Evolutionary conservation across 2,888 invertebrate species (phyloP), one percentile per base, ranked within the genome.

Genomic region (Diachrysia chrysitis): DNA sequence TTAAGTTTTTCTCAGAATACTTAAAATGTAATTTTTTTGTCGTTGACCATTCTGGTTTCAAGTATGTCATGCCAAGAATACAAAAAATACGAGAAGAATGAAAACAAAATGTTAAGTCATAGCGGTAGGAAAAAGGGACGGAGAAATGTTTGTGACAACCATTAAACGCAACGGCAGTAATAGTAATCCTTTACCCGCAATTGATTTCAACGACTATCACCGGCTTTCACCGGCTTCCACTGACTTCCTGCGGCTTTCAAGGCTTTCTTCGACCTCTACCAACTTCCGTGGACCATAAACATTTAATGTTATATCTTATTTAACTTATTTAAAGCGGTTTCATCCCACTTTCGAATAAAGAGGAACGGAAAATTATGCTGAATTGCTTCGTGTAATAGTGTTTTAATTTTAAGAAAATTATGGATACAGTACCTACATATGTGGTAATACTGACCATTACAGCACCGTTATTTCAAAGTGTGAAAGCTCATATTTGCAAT

Each of bases 121-220:
- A 4, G 46, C 46, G 46, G n/a, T 9, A 0, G 4, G 42, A 46
- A 48, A n/a, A 48, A 17, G 48, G 48, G 48, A 46, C 2, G 1
- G n/a, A 48, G 48, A 9, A 48, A 48, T 48, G 19, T 19, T 7
- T 19, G 19, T 10, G 48, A 48, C 9, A 48, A 19, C 19, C 48
- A 48, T 48, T 48, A 19, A 48, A 19, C 19, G 19, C 48, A 19
- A 17, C 17, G 19, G 19, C 19, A 53, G 53, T 25, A 25, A 25
- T 12, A 16, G 19, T 62, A 51, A 61, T 71, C 54, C 48, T 55
- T 71, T 55, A 62, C 58, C 19, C 23, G 6, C 68, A 42, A 73
- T 73, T 62, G 61, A 58, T 58, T 67, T 23, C 62, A 61, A 71
- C n/a, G 58, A 58, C 16, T 29, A 48, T 6, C 58, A 58, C 23